Base-by-base conservation (phyloP, 1,140 invertebrate genomes). In the Drosophila navojoa region DNA sequence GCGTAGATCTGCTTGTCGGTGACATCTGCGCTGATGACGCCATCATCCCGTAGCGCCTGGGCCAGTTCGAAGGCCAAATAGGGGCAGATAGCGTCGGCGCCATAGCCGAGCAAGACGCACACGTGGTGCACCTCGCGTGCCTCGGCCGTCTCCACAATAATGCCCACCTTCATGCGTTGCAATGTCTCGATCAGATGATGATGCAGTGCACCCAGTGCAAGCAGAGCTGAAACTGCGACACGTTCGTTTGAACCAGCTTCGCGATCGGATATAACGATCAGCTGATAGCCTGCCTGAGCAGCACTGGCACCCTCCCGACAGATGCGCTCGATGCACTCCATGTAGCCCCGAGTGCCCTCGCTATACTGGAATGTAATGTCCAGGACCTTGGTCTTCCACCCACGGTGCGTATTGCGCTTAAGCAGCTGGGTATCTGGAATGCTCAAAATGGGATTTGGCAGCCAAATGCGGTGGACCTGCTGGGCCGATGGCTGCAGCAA, bases 81-180 rank as follows among this genome's bases (percentile, higher is more conserved):
- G 0, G 99, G 98, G 90, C 98, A 99, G 71, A 99, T 97, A 0
- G 97, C 98, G 93, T 99, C 98, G 5, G 98, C 98, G 52, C 99
- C 99, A 92, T 98, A 99, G 53, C 98, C 98, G 7, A 99, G 94
- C 11, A 99, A 93, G 0, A 99, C 97, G 91, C 98, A 99, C 92
- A 99, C 96, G 81, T 99, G 98, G 92, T 99, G 98, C 0, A 99
- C 98, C 93, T 99, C 98, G 63, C 97, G 95, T 7, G 97, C 97
- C 93, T 99, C 98, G 6, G 96, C 98, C 0, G 97, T 98, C 93
- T 99, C 98, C 35, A 99, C 93, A 71, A 99, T 95, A 15, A 99
- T 93, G 27, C 97, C 98, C 52, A 99, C 97, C 92, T 99, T 99
- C 97, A 99, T 99, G 69, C 99, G 94, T 66, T 98, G 96, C 57